These are phyloP conservation scores for Phortica variegata DNA, from an alignment of 1,140 invertebrate species.

Conservation along the genomic window DNA sequence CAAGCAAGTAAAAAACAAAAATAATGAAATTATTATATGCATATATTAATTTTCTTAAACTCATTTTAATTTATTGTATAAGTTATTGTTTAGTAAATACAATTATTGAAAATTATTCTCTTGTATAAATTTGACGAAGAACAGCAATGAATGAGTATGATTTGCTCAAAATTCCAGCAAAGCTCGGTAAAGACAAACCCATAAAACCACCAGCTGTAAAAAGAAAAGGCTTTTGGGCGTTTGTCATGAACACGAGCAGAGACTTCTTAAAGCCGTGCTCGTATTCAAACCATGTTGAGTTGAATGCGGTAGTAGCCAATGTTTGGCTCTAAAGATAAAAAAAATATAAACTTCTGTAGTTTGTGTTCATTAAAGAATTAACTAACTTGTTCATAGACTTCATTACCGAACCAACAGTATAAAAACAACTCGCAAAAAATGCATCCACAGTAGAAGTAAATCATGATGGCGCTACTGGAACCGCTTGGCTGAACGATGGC, in stretches of 20 bases:
- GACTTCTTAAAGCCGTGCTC: constrained; percentile 16
- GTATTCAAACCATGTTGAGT: constrained; percentile 15
- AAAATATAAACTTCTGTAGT: neutral
- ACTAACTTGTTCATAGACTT: constrained; percentile 20
- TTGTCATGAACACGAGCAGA: constrained; percentile 14
- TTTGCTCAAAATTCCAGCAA: constrained; percentile 19
- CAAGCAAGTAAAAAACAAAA: too few species aligned
- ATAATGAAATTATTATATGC: too few species aligned
- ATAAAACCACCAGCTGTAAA: constrained; percentile 25
- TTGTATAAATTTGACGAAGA: constrained; percentile 19
- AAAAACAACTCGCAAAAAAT: constrained; percentile 20
- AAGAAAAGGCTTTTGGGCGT: constrained; percentile 18
- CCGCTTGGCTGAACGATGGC: constrained; percentile 9
- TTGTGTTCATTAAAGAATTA: neutral
- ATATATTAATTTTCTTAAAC: too few species aligned
- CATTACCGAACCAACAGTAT: constrained; percentile 25
- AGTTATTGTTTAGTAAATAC: neutral
- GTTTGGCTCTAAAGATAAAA: constrained; percentile 17
- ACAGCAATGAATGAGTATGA: constrained; percentile 19
- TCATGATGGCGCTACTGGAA: constrained; percentile 7
- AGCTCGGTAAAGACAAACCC: constrained; percentile 13
- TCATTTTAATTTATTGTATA: neutral
- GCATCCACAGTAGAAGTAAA: constrained; percentile 22
- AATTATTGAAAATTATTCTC: neutral
- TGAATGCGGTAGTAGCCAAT: constrained; percentile 8